Percentiles rank a stretch among this genome's conserved stretches.
Conservation (phyloP, 2,888 invertebrate species). For the Mayetiola destructor region DNA sequence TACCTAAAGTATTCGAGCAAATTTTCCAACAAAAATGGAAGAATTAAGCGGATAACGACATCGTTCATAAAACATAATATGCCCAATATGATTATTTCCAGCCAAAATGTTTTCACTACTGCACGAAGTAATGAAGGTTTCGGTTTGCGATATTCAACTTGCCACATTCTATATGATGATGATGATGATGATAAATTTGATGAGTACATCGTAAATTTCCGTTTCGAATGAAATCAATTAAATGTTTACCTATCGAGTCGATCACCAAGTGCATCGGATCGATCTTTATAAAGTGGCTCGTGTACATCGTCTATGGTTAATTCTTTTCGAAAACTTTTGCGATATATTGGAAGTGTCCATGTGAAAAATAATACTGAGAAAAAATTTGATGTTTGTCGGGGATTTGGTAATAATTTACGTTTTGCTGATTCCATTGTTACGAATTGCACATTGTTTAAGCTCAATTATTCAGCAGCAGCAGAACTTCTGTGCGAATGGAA, state of each 20-base stretch:
- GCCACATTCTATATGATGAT: conserved; percentile 19
- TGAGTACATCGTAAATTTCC: background rate
- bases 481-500: too few species aligned
- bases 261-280: conserved; percentile 36
- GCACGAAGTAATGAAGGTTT: conserved; percentile 21
- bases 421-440: too few species aligned
- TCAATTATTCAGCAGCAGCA: too few species aligned
- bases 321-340: conserved; percentile 36
- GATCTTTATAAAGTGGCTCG: conserved; percentile 36
- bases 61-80: conserved; percentile 19
- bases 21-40: conserved; percentile 21
- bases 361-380: conserved; percentile 37
- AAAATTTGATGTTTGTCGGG: conserved; percentile 35
- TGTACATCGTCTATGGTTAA: conserved; percentile 38
- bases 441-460: too few species aligned
- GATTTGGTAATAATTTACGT: conserved; percentile 27
- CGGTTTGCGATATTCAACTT: conserved; percentile 16
- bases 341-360: conserved; percentile 40
- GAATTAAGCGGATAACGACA: conserved; percentile 18
- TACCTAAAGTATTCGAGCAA: conserved; percentile 20
- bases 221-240: background rate
- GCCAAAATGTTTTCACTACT: conserved; percentile 20
- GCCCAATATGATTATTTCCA: conserved; percentile 19
- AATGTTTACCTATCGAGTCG: conserved; percentile 37
- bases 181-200: background rate